Conservation (phyloP, 2,888 invertebrate genomes). For the Erebia palarica region DNA sequence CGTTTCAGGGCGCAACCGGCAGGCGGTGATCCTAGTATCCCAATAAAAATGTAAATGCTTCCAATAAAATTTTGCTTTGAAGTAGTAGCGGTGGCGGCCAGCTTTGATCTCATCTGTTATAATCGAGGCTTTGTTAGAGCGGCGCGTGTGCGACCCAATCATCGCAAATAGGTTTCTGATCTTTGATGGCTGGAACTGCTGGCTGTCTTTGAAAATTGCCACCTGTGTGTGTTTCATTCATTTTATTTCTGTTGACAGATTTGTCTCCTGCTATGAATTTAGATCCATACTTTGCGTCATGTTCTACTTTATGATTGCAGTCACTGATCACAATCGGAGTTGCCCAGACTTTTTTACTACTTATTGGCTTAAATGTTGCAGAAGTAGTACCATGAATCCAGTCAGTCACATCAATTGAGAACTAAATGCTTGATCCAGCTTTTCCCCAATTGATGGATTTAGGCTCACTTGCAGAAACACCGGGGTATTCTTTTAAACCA, state of each 20-base stretch:
- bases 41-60: slow-evolving; percentile 81
- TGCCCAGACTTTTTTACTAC: too few species aligned
- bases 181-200: slow-evolving; percentile 50
- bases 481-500: too few species aligned
- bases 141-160: slow-evolving; percentile 48
- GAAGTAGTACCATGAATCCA: too few species aligned
- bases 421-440: too few species aligned
- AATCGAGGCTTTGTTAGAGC: slow-evolving; percentile 66
- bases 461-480: too few species aligned
- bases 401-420: too few species aligned
- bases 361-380: too few species aligned
- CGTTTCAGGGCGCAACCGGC: slow-evolving; percentile 71
- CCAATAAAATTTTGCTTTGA: slow-evolving; percentile 81
- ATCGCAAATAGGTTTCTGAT: slow-evolving; percentile 57
- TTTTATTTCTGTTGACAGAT: not conserved
- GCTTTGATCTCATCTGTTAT: slow-evolving; percentile 73
- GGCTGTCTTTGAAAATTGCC: slow-evolving; percentile 3
- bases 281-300: too few species aligned
- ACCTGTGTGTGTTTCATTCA: not conserved
- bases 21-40: slow-evolving; percentile 75
- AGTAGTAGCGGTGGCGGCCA: slow-evolving; percentile 58
- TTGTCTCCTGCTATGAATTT: not conserved
- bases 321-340: too few species aligned
- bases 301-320: too few species aligned
- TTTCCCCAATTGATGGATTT: too few species aligned